Evolutionary conservation across 2,797 vertebrate genomes (phyloP), one percentile per base, ranked within the genome.

Genomic region (Benthosema pterotum): DNA sequence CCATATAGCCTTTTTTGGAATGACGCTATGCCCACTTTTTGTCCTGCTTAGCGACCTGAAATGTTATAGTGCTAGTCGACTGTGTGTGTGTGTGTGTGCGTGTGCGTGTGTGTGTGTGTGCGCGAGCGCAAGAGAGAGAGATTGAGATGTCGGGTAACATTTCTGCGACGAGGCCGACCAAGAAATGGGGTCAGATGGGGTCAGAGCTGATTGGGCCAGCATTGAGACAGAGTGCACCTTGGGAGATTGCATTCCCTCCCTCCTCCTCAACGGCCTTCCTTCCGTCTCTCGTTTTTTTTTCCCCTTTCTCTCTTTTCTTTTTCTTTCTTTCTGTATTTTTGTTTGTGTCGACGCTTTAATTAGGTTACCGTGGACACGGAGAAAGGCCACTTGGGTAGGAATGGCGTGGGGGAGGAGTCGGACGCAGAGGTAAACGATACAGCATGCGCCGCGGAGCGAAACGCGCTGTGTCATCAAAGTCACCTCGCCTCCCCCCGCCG

Each of bases 351-450:
- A 38, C 51, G 79, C 52, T 75, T 60, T 80, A 77, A 86, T 86
- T 74, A 90, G 88, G 91, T 90, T 87, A 75, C 89, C 72, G 60
- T 88, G 89, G 89, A 80, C 71, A 89, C 75, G 32, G 77, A 76
- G 63, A 86, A 84, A 86, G 82, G 78, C 78, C 79, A 60, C 82
- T 80, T 83, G 47, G 79, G 75, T 80, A 79, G 82, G 67, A 88
- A 83, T 71, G 83, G 83, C 86, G 79, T 84, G 88, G 75, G 83
- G 83, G 83, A 87, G 79, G 78, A 76, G 32, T 38, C 32, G 75
- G 72, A 85, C 19, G 78, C 76, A 0, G 88, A 92, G 90, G 88
- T 89, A 88, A 91, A 38, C 32, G 32, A 38, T 38, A n/a, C n/a
- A n/a, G n/a, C n/a, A 38, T 8, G 32, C 7, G 22, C 22, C 22